Evolutionary conservation across 2,113 vertebrate genomes (phyloP).

Genomic region (Struthio camelus): DNA sequence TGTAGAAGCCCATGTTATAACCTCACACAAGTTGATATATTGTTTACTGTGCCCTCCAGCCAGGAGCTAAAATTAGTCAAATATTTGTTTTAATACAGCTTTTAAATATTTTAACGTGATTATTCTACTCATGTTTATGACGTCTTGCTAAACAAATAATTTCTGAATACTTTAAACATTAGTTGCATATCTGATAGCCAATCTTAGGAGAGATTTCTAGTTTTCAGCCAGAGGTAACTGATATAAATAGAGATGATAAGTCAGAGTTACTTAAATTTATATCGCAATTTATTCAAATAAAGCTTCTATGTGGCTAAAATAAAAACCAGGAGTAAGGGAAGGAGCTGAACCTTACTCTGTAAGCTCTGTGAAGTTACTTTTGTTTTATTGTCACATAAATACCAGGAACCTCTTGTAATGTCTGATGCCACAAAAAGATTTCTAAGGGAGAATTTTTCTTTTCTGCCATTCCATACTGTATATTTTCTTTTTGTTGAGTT

Average conservation of each 20-base stretch:
- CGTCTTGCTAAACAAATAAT: neutral
- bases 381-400: neutral
- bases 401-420: neutral
- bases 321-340: neutral
- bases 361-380: neutral
- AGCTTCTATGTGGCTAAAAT: neutral
- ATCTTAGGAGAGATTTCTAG: neutral
- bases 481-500: neutral
- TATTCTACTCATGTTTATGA: neutral
- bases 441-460: neutral
- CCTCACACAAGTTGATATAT: neutral
- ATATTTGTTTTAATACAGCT: neutral
- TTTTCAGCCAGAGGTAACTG: neutral
- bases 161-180: neutral
- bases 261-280: neutral
- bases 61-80: neutral
- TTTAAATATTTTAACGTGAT: neutral
- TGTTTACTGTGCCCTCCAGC: neutral
- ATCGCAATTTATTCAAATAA: neutral
- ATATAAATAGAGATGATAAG: neutral
- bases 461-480: neutral
- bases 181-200: neutral
- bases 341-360: neutral
- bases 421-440: neutral
- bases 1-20: constrained; percentile 17